phyloP scores from a whole-genome alignment of 2,888 invertebrate species.

The Drosophila mayaguana region DNA sequence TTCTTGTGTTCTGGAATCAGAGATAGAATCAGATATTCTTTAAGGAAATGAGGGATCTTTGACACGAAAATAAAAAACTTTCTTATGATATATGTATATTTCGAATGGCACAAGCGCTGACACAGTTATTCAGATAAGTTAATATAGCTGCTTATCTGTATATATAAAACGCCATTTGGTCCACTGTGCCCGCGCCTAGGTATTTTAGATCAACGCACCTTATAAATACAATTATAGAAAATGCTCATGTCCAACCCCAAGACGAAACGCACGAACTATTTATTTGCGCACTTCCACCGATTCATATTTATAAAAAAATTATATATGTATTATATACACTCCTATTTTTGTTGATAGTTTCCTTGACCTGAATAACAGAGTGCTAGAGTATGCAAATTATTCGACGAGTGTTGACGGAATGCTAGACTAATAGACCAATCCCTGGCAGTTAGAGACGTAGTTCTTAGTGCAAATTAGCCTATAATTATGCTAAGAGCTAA shows the following conservation, averaged over 20 bases:
- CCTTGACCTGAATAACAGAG: slow-evolving; percentile 75
- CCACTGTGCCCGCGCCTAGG: slow-evolving; percentile 24
- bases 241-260: slow-evolving; percentile 1
- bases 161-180: background rate
- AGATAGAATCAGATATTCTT: background rate
- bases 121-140: no score
- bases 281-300: slow-evolving; percentile 26
- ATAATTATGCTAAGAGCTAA: slow-evolving; percentile 57
- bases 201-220: slow-evolving; percentile 26
- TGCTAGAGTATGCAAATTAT: slow-evolving; percentile 54
- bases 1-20: background rate
- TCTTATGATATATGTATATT: no score
- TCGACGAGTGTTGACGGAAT: slow-evolving; percentile 41
- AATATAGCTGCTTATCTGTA: background rate
- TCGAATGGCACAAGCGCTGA: no score
- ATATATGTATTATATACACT: slow-evolving; percentile 1
- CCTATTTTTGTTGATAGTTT: slow-evolving; percentile 53
- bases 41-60: background rate
- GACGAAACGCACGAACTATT: slow-evolving; percentile 36
- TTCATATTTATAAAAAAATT: slow-evolving; percentile 4
- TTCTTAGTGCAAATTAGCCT: slow-evolving; percentile 37
- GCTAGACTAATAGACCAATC: slow-evolving; percentile 35
- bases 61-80: no score
- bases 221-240: background rate
- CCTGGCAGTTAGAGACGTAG: slow-evolving; percentile 2